phyloP scores from a whole-genome alignment of 1,140 invertebrate genomes.

The Drosophila cardini region DNA sequence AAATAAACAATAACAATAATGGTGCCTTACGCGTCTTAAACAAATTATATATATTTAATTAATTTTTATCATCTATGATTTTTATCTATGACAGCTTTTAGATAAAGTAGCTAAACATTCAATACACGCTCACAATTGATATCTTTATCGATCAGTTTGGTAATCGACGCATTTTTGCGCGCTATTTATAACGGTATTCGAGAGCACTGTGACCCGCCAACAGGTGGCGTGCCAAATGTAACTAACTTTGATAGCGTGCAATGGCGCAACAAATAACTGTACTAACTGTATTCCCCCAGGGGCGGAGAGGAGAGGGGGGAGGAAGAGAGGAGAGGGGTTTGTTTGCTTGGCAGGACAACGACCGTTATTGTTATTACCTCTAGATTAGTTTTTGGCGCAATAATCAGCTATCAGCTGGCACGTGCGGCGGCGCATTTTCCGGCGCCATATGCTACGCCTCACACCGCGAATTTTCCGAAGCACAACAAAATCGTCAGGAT shows the following conservation, averaged over 20 bases:
- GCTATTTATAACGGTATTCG: constrained; percentile 20
- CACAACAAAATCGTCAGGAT: not conserved
- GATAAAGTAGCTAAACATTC: constrained; percentile 20
- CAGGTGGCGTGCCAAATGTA: constrained; percentile 42
- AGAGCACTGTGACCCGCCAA: constrained; percentile 19
- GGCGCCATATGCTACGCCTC: constrained; percentile 47
- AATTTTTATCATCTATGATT: not conserved
- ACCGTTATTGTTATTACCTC: constrained; percentile 40
- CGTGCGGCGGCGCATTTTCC: constrained; percentile 53
- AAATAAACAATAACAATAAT: no score
- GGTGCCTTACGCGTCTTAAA: no score
- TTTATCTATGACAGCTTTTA: constrained; percentile 8
- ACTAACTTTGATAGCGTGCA: constrained; percentile 51
- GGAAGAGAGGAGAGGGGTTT: not conserved
- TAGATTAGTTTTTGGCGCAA: constrained; percentile 36
- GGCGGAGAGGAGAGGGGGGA: not conserved
- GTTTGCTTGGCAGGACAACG: not conserved
- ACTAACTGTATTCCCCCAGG: not conserved
- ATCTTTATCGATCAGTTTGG: constrained; percentile 33
- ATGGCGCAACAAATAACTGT: constrained; percentile 56
- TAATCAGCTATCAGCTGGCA: constrained; percentile 36
- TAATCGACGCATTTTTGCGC: constrained; percentile 12
- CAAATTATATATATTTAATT: no score
- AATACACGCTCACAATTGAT: constrained; percentile 18
- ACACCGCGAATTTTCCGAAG: not conserved